A percentile compares a stretch with the other conserved stretches of the same genome.
Evolutionary conservation across 2,113 vertebrate genomes (phyloP).

Genomic region (Azemiops feae): DNA sequence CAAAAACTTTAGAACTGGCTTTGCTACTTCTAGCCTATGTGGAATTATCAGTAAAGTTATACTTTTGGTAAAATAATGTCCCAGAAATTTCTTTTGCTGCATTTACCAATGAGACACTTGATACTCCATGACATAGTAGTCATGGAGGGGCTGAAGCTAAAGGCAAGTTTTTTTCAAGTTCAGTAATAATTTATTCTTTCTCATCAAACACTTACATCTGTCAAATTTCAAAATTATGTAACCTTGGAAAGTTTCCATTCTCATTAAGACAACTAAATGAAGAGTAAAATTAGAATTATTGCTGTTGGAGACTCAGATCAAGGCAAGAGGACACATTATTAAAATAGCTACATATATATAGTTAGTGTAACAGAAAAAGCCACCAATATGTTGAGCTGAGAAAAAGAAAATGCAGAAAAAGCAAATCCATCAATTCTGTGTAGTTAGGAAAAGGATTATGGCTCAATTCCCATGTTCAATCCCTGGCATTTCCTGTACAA

Average conservation of each 20-base stretch:
- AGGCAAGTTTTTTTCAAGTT: not conserved
- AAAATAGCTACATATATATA: not conserved
- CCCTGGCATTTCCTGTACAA: not conserved
- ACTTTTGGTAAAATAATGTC: too few relatives aligned
- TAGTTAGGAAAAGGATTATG: not conserved
- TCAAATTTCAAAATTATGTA: conserved; percentile 4
- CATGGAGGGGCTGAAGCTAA: not conserved
- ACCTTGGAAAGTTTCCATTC: conserved; percentile 3
- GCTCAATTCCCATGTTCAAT: not conserved
- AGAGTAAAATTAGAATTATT: not conserved
- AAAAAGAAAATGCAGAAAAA: not conserved
- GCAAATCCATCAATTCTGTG: not conserved
- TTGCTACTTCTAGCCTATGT: not conserved
- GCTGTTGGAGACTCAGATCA: not conserved
- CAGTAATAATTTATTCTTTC: not conserved
- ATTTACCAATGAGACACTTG: too few relatives aligned
- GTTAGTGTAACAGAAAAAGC: not conserved
- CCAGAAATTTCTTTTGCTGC: too few relatives aligned
- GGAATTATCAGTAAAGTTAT: too few relatives aligned
- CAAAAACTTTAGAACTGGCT: not conserved
- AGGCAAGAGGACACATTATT: not conserved
- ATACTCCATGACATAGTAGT: not conserved
- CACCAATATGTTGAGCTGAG: not conserved
- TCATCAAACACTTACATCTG: not conserved
- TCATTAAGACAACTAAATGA: not conserved